Conservation (phyloP, 1,140 invertebrate species). For the Plutomurus gul region DNA sequence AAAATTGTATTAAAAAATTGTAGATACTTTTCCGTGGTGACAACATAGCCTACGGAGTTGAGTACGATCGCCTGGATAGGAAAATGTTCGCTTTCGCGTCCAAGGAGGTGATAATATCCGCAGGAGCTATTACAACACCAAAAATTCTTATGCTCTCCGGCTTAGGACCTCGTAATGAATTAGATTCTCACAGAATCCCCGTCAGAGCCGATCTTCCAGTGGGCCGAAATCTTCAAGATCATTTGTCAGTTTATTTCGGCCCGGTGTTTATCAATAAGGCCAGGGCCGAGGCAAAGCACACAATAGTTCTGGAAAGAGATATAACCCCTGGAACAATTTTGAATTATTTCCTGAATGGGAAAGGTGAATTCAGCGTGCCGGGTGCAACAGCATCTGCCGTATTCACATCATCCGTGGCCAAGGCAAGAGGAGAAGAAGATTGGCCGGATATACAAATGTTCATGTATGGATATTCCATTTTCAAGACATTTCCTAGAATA, state of each 20-base stretch:
- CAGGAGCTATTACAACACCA: not conserved
- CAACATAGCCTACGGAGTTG: not conserved
- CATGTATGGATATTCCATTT: not conserved
- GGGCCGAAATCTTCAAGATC: slow-evolving; percentile 58
- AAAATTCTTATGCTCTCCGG: not conserved
- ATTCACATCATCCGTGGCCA: not conserved
- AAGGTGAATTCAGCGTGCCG: not conserved
- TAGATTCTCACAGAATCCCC: not conserved
- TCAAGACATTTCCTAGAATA: not conserved
- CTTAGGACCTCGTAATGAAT: not conserved
- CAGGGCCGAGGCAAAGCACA: too few relatives aligned
- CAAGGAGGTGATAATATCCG: not conserved
- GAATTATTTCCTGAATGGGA: slow-evolving; percentile 53
- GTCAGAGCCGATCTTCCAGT: not conserved
- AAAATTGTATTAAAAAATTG: too few relatives aligned
- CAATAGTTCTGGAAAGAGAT: not conserved
- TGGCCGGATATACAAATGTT: slow-evolving; percentile 35
- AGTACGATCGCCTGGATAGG: not conserved
- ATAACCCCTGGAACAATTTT: not conserved
- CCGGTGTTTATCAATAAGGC: slow-evolving; percentile 2
- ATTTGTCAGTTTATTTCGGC: slow-evolving; percentile 46
- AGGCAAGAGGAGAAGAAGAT: not conserved
- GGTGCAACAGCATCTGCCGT: too few relatives aligned
- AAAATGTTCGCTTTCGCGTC: too few relatives aligned
- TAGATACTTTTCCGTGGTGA: not conserved